A percentile compares a stretch with the other conserved stretches of the same genome.
Evolutionary conservation across 2,888 invertebrate species (phyloP).

Genomic region (Aleiodes leptofemur): DNA sequence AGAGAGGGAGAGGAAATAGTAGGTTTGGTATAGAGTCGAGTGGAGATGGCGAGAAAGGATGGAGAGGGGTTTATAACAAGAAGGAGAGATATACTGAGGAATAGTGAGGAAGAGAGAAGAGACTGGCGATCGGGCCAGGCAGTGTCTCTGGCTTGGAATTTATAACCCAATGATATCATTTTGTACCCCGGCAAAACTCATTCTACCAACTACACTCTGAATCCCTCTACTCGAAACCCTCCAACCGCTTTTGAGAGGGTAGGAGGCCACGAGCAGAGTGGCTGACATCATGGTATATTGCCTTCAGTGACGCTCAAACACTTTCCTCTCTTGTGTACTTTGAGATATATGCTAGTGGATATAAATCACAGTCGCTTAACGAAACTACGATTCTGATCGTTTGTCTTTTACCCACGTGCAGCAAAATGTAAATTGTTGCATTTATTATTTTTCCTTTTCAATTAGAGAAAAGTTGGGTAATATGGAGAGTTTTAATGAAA

Average conservation of each 20-base stretch:
- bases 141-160: slow-evolving; percentile 73
- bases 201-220: slow-evolving; percentile 60
- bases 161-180: slow-evolving; percentile 75
- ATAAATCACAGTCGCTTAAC: slow-evolving; percentile 63
- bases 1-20: too few species aligned
- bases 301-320: slow-evolving; percentile 73
- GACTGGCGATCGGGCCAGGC: slow-evolving; percentile 69
- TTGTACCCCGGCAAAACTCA: slow-evolving; percentile 70
- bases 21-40: too few species aligned
- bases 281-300: slow-evolving; percentile 74
- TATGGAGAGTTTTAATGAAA: neutral
- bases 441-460: slow-evolving; percentile 15
- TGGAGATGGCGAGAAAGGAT: slow-evolving; percentile 80
- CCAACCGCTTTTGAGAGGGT: slow-evolving; percentile 57
- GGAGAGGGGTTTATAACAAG: slow-evolving; percentile 51
- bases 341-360: slow-evolving; percentile 46
- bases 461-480: neutral
- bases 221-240: slow-evolving; percentile 56
- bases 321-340: slow-evolving; percentile 56
- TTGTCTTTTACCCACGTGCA: slow-evolving; percentile 36
- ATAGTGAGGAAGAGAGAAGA: slow-evolving; percentile 54
- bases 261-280: slow-evolving; percentile 64
- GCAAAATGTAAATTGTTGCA: slow-evolving; percentile 33
- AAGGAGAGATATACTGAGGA: slow-evolving; percentile 49
- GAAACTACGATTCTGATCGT: slow-evolving; percentile 50